Conservation (phyloP, 2,888 invertebrate genomes). For the Phaedon cochleariae region DNA sequence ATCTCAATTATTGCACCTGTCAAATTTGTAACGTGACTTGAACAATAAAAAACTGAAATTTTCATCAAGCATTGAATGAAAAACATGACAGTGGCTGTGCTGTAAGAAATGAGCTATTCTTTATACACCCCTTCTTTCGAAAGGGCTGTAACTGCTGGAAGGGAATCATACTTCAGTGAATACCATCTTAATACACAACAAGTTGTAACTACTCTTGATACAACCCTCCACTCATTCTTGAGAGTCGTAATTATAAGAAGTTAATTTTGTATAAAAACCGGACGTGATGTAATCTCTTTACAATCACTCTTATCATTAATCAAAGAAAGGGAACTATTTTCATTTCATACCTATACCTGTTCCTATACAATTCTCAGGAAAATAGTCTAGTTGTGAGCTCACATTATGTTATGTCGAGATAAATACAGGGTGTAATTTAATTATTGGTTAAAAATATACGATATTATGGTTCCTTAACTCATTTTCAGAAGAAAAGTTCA, state of each 20-base stretch:
- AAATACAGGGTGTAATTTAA: too few species aligned
- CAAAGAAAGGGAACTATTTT: conserved; percentile 11
- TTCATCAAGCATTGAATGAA: too few species aligned
- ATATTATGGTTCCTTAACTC: too few species aligned
- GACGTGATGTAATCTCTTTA: conserved; percentile 9
- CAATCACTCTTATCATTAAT: conserved; percentile 16
- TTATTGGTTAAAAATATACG: too few species aligned
- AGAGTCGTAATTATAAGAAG: conserved; percentile 5
- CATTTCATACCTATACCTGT: too few species aligned
- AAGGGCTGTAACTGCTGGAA: neutral
- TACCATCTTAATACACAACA: neutral
- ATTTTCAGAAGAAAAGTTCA: too few species aligned
- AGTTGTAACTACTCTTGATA: neutral
- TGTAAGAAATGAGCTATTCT: too few species aligned
- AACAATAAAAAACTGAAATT: too few species aligned
- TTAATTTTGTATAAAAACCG: conserved; percentile 17
- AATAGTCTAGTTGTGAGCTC: neutral
- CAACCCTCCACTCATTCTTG: neutral
- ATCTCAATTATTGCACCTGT: too few species aligned
- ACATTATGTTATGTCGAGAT: too few species aligned
- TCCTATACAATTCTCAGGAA: neutral
- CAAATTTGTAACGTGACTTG: too few species aligned
- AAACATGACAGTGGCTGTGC: too few species aligned
- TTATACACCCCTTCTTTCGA: neutral
- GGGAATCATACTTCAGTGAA: neutral